Evolutionary conservation across 2,113 vertebrate genomes (phyloP).

Genomic region (Cacatua alba): DNA sequence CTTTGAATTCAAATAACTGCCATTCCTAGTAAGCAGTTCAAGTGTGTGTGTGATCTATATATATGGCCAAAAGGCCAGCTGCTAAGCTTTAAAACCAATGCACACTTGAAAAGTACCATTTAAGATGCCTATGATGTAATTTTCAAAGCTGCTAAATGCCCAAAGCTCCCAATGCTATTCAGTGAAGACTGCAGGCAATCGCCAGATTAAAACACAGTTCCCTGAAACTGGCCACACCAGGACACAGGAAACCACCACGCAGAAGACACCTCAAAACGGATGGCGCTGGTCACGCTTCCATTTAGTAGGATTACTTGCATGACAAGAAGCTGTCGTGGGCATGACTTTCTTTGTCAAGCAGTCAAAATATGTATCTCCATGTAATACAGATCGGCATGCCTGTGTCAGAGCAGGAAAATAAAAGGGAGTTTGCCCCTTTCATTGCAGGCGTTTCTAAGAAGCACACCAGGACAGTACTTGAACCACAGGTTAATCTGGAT

Average conservation of each 20-base stretch:
- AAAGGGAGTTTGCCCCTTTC: neutral
- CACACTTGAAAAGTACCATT: neutral
- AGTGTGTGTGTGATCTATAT: neutral
- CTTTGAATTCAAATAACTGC: neutral
- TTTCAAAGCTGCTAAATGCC: slow-evolving; percentile 41
- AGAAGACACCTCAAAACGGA: neutral
- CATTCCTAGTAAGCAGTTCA: neutral
- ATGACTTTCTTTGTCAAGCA: slow-evolving; percentile 24
- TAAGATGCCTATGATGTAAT: slow-evolving; percentile 21
- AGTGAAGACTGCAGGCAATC: neutral
- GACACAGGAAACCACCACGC: neutral
- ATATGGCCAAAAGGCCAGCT: slow-evolving; percentile 1
- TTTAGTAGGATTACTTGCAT: neutral
- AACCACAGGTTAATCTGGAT: neutral
- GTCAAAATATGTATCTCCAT: neutral
- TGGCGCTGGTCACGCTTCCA: neutral
- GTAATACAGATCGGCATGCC: neutral
- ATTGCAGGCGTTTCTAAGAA: neutral
- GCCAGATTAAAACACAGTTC: neutral
- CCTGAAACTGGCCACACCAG: neutral
- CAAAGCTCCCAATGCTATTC: neutral
- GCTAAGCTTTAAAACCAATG: slow-evolving; percentile 23
- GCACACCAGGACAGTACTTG: fast-evolving
- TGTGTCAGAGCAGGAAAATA: neutral
- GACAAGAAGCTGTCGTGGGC: neutral